These are phyloP conservation scores for Lophura nycthemera DNA, from an alignment of 2,113 vertebrate genomes.

Conservation along the genomic window DNA sequence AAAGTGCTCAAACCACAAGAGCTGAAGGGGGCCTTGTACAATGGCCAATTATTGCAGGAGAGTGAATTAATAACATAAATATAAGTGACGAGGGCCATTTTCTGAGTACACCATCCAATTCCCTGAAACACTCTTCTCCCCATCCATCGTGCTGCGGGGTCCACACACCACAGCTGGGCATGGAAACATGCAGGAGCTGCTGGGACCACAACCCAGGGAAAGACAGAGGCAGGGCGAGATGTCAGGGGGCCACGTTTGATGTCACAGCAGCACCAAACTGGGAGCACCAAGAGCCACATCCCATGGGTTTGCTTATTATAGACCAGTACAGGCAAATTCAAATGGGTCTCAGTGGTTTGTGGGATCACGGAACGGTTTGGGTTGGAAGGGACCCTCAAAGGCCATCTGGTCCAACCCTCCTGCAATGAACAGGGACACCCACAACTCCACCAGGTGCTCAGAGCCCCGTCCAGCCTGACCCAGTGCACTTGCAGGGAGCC, in stretches of 20 bases:
- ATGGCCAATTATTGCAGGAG: neutral
- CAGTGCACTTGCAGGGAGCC: neutral
- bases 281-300: neutral
- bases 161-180: rapidly evolving
- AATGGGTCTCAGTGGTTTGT: neutral
- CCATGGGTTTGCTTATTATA: neutral
- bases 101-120: neutral
- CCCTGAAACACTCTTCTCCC: neutral
- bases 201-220: neutral
- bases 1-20: neutral
- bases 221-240: neutral
- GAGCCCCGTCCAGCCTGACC: too few species aligned
- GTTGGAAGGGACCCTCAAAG: neutral
- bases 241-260: neutral
- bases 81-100: conserved; percentile 30
- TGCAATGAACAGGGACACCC: too few species aligned
- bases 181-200: neutral
- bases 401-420: neutral
- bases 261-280: neutral
- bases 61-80: conserved; percentile 53
- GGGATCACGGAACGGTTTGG: neutral
- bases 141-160: neutral
- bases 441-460: neutral
- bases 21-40: conserved; percentile 21
- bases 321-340: neutral